Base-by-base conservation (phyloP, 2,113 vertebrate species). In the Salvator merianae region DNA sequence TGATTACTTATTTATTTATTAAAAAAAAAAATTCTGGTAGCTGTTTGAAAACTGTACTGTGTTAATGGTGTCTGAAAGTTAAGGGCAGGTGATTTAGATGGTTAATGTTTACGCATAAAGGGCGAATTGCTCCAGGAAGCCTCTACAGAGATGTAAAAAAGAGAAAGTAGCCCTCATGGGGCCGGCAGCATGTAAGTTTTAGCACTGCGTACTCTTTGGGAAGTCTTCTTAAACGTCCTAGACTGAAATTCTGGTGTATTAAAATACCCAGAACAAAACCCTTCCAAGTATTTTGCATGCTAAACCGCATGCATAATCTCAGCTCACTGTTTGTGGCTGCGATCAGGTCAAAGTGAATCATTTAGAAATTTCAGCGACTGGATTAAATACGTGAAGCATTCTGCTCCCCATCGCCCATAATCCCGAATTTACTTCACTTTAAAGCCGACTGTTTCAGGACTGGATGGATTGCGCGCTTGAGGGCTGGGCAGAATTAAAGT, bases 171-270 rank as follows among this genome's bases (percentile, higher is more conserved):
- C 0, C 32, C 55, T 18, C 14, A 13, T 3, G 16, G 16, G 47
- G 6, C 50, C 20, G 3, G 0, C 32, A 2, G 20, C 22, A 20
- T 71, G 24, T 50, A 47, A 28, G n/a, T 24, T 30, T 55, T 62
- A 20, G 8, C 30, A 59, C 43, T 38, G 10, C 20, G 38, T 28
- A 43, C 10, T 3, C 6, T 47, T 86, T 81, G 22, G 22, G 84
- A 76, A 38, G 2, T 4, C 62, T 18, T 40, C 73, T 0, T 13
- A 14, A 1, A 59, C 32, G 40, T 2, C 8, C 28, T 1, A 24
- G 24, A 80, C 7, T 63, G 22, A 32, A 63, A 68, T 69, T 69
- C 13, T 69, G 30, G 9, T n/a, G 30, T 14, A 2, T 62, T 72
- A 4, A 40, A 86, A 88, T 2, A 1, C 2, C 47, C 36, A 50